Evolutionary conservation across 2,797 vertebrate species (phyloP).

Genomic region (Bothrops alternatus): DNA sequence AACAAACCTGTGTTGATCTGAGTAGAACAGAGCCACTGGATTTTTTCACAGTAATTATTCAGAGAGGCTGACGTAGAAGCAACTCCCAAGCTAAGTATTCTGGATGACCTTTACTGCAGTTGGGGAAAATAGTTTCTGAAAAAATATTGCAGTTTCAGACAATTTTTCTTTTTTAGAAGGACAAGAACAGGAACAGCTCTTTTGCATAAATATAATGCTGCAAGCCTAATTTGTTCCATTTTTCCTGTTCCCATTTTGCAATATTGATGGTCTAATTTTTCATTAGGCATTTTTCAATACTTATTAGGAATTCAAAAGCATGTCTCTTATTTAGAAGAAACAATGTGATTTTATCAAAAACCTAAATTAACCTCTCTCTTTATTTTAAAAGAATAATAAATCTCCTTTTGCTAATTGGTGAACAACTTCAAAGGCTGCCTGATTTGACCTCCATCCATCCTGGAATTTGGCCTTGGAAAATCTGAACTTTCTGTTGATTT

Average conservation of each 20-base stretch:
- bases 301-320: slow-evolving; percentile 57
- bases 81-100: neutral
- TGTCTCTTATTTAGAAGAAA: slow-evolving; percentile 66
- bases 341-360: slow-evolving; percentile 56
- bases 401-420: neutral
- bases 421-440: neutral
- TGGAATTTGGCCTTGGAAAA: neutral
- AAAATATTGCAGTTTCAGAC: slow-evolving; percentile 33
- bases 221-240: slow-evolving; percentile 58
- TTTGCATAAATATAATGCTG: slow-evolving; percentile 58
- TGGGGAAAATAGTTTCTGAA: slow-evolving; percentile 5
- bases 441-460: neutral
- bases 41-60: neutral
- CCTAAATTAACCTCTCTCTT: neutral
- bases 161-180: slow-evolving; percentile 51
- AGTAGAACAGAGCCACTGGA: neutral
- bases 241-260: slow-evolving; percentile 55
- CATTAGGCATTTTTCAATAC: slow-evolving; percentile 59
- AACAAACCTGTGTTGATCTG: neutral
- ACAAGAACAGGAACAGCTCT: slow-evolving; percentile 44
- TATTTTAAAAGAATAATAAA: neutral
- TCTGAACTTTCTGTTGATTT: neutral
- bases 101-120: slow-evolving; percentile 43
- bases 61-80: neutral
- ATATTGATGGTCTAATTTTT: slow-evolving; percentile 63